Base-by-base conservation (phyloP, 2,113 vertebrate genomes). In the Trichechus manatus region DNA sequence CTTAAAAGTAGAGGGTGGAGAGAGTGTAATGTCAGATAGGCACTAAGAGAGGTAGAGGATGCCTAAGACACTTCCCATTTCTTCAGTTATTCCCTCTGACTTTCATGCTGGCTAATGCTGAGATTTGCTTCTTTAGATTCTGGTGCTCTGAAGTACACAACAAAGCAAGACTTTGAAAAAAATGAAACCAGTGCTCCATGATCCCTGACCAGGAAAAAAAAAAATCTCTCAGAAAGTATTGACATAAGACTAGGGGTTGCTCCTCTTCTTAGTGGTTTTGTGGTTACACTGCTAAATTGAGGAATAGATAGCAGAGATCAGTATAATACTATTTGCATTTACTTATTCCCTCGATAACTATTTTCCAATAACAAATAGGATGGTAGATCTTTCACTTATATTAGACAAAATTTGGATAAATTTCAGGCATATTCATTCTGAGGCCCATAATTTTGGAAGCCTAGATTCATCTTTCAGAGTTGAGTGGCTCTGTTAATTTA, bases 211-310 rank as follows among this genome's bases (percentile, higher is more conserved):
- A 82, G 23, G 79, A 68, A 63, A 78, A 70, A 89, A 59, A 6
- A 5, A 56, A 56, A 85, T 70, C 25, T 63, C 61, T 70, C 33
- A 72, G 29, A 36, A 82, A 78, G 22, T n/a, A 92, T 97, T 85
- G 68, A 77, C 64, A 1, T 27, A 95, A 91, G 25, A 72, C 15
- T 59, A 83, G 3, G 50, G 22, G 64, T 89, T 90, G 19, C 0
- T 92, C 90, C 74, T 95, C 79, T 94, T 81, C 33, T 64, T 97
- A 39, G 77, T 33, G 7, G 77, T 96, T 96, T 90, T 70, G 1
- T 79, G 86, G 78, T 47, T 10, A 15, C 4, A 93, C 53, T 94
- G 61, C 36, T 95, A 97, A 96, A 85, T 89, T 85, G 89, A 33
- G 74, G 59, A 83, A 6, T 81, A 96, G 61, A 84, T 0, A 89